Conservation (phyloP, 2,797 vertebrate species). For the Acrossocheilus wenchowensis region DNA sequence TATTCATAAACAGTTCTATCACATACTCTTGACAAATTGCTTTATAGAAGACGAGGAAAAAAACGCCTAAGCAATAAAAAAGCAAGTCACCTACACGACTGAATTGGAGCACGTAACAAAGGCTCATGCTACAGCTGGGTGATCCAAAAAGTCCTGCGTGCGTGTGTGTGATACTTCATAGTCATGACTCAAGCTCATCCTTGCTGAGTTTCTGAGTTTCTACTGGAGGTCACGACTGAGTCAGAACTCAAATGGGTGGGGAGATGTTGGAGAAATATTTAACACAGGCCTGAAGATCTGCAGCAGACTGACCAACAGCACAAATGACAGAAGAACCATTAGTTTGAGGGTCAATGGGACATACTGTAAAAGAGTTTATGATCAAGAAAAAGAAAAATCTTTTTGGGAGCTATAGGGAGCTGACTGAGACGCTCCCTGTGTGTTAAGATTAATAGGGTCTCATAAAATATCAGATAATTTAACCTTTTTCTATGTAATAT, state of each 20-base stretch:
- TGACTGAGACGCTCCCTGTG: neutral
- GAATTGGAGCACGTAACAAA: conserved; percentile 1
- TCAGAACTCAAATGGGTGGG: conserved; percentile 7
- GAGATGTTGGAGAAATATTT: conserved; percentile 5
- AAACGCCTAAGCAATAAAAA: conserved; percentile 7
- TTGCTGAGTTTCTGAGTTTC: conserved; percentile 4
- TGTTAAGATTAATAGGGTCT: neutral
- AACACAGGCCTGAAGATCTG: conserved; percentile 1
- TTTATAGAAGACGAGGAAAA: conserved; percentile 11
- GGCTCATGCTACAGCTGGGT: neutral
- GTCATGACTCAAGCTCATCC: conserved; percentile 20
- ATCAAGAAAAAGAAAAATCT: neutral
- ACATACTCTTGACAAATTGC: conserved; percentile 42
- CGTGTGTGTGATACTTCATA: conserved; percentile 12
- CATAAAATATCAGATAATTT: neutral
- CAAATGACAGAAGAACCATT: neutral
- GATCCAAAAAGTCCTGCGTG: neutral
- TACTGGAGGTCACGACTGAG: neutral
- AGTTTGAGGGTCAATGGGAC: conserved; percentile 5
- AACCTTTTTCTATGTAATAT: neutral
- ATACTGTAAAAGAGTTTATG: neutral
- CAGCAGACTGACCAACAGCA: conserved; percentile 5
- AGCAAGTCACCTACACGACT: conserved; percentile 4
- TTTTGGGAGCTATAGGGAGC: neutral
- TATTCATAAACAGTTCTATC: conserved; percentile 45